These are phyloP conservation scores for Salvelinus sp. DNA, from an alignment of 2,113 vertebrate species.

Conservation along the genomic window DNA sequence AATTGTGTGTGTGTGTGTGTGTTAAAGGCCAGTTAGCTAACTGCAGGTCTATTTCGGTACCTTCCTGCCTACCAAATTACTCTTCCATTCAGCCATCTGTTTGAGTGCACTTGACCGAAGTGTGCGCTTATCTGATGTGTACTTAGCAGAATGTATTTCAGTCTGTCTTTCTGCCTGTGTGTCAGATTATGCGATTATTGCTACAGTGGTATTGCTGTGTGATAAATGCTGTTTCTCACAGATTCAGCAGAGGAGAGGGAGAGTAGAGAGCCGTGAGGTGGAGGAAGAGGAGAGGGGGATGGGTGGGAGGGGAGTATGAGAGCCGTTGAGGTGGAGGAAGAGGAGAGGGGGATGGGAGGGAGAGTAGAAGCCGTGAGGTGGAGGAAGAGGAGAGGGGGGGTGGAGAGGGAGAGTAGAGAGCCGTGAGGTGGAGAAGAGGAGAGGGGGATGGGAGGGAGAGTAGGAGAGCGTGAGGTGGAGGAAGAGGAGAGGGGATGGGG, in stretches of 20 bases:
- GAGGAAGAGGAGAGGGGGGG: too few species aligned
- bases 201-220: too few species aligned
- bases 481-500: too few species aligned
- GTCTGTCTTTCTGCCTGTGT: background rate
- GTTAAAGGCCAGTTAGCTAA: constrained; percentile 46
- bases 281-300: constrained; percentile 33
- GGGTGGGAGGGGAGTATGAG: background rate
- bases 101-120: too few species aligned
- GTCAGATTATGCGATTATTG: background rate
- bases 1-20: constrained; percentile 36
- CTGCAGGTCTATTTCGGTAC: constrained; percentile 64
- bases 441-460: too few species aligned
- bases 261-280: constrained; percentile 37
- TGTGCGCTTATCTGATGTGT: too few species aligned
- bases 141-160: background rate
- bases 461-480: too few species aligned
- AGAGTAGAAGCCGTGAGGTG: too few species aligned
- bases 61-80: background rate
- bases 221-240: background rate
- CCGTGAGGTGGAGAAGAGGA: too few species aligned
- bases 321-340: too few species aligned
- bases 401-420: too few species aligned
- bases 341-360: too few species aligned
- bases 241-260: background rate
- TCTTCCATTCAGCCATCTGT: background rate